Evolutionary conservation across 2,113 vertebrate genomes (phyloP), one percentile per base, ranked within the genome.

Genomic region (Dasyprocta punctata): DNA sequence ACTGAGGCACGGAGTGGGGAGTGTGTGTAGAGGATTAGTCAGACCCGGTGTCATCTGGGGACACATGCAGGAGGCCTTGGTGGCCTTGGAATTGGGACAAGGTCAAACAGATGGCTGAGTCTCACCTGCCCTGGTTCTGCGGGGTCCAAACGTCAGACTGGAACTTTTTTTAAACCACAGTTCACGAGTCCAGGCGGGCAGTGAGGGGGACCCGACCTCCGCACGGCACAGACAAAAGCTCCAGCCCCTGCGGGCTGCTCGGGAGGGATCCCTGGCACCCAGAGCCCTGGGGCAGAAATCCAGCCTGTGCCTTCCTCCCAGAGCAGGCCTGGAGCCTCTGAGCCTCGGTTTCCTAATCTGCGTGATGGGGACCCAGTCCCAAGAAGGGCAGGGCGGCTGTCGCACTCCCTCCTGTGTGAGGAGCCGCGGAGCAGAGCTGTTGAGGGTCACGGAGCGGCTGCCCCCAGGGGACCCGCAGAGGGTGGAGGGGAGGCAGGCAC

Each of bases 181-280:
- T 44, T 61, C 60, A 17, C 6, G 20, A 12, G 26, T 41, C 56
- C 9, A 8, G 24, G 24, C 61, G 82, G 67, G 14, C 41, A 36
- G 26, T 26, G 30, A 33, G 56, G 36, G 47, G 22, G 14, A 5
- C 56, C 58, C 3, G 30, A 10, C 1, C 7, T 12, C 63, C 28
- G 0, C 24, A 22, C 30, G 17, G 38, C 2, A 41, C 47, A 11
- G 73, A 8, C 9, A 4, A 38, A 44, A 58, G 22, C 24, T 9
- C 28, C 19, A 44, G 33, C 12, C 10, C 7, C 11, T 7, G 1
- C 0, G 73, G 4, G n/a, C 24, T 3, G 4, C 1, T 30, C 58
- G 14, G 0, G 3, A 5, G 0, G 9, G 8, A 2, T 5, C 6
- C 49, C 77, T 36, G 49, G 54, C 0, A 78, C 36, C 67, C 0